phyloP scores from a whole-genome alignment of 2,888 invertebrate genomes.

The Lysandra bellargus region DNA sequence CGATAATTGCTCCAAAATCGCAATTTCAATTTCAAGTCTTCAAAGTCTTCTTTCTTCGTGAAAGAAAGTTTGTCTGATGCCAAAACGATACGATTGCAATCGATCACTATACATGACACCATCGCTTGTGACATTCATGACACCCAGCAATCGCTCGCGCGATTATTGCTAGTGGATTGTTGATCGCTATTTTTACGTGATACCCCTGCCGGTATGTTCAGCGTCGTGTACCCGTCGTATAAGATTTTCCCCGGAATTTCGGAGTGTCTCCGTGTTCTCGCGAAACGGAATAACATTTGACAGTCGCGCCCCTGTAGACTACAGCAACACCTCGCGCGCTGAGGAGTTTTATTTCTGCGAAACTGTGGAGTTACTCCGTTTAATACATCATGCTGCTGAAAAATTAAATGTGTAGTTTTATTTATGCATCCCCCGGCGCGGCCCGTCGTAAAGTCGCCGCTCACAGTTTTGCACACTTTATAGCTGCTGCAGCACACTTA shows the following conservation, averaged over 20 bases:
- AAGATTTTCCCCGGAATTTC: not conserved
- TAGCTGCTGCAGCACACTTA: not conserved
- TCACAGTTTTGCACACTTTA: conserved; percentile 11
- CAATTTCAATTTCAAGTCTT: no score
- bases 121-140: no score
- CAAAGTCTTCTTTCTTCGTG: no score
- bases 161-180: no score
- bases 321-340: not conserved
- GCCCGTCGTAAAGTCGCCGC: conserved; percentile 8
- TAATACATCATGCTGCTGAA: conserved; percentile 5
- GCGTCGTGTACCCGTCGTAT: not conserved
- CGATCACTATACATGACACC: no score
- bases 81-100: no score
- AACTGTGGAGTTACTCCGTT: not conserved
- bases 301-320: not conserved
- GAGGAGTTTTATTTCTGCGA: not conserved
- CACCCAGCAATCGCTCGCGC: no score
- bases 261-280: not conserved
- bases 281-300: conserved; percentile 14
- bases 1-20: no score
- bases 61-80: no score
- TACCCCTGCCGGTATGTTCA: not conserved
- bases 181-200: no score
- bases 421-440: conserved; percentile 20
- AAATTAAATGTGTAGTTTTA: conserved; percentile 15